A percentile compares a stretch with the other conserved stretches of the same genome.
These are phyloP conservation scores for Hozukius guyotensis DNA, from an alignment of 2,797 vertebrate genomes.

Conservation along the genomic window DNA sequence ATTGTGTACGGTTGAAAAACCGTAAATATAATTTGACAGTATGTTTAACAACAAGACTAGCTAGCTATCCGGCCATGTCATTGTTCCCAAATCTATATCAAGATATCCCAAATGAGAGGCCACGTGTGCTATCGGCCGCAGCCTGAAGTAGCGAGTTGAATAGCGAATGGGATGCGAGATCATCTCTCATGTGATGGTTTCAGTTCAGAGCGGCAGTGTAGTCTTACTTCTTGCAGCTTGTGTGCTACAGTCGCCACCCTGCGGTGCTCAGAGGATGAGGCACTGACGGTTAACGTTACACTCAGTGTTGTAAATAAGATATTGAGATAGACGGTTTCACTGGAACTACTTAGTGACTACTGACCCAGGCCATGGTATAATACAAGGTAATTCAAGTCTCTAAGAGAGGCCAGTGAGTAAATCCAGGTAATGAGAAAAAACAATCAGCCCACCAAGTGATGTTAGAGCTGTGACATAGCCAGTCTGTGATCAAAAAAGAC, in stretches of 20 bases:
- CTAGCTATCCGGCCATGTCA: too few species aligned
- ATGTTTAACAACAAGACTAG: too few species aligned
- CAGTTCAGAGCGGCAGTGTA: background rate
- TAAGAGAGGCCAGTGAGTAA: background rate
- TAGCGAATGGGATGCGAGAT: background rate
- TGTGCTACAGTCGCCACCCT: background rate
- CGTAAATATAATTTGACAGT: too few species aligned
- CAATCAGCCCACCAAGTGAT: background rate
- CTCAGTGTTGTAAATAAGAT: background rate
- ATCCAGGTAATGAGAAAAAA: slow-evolving; percentile 6
- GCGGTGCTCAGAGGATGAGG: background rate
- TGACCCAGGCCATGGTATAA: background rate
- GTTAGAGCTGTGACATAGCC: background rate
- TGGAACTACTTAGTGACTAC: background rate
- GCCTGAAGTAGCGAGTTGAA: background rate
- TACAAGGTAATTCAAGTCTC: slow-evolving; percentile 5
- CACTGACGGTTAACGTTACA: background rate
- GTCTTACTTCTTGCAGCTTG: background rate
- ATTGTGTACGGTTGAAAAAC: too few species aligned
- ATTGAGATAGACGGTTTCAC: background rate
- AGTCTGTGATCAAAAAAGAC: background rate
- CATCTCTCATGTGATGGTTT: fast-evolving
- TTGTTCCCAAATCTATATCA: background rate
- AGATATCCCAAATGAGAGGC: too few species aligned
- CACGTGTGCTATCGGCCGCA: background rate